Percentiles rank a stretch among this genome's conserved stretches.
These are phyloP conservation scores for Lucilia sericata DNA, from an alignment of 1,140 invertebrate species.

Conservation along the genomic window DNA sequence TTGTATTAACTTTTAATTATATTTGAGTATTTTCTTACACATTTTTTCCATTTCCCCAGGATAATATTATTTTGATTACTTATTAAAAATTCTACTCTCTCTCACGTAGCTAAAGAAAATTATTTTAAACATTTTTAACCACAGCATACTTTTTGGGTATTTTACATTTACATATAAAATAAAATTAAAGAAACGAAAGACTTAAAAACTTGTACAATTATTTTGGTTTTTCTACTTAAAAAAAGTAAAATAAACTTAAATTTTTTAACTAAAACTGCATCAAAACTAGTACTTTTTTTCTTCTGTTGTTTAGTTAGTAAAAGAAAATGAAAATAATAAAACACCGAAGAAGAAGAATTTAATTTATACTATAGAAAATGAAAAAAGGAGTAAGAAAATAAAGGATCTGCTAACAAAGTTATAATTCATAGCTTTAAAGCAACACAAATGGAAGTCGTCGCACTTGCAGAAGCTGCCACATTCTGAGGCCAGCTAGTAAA, in stretches of 20 bases:
- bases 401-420: conserved; percentile 5
- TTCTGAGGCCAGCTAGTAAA: background rate
- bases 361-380: conserved; percentile 6
- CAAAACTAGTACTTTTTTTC: background rate
- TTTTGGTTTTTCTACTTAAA: background rate
- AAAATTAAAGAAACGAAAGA: background rate
- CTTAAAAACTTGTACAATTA: background rate
- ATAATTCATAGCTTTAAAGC: conserved; percentile 17
- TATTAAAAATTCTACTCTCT: no score
- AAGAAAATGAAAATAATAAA: background rate
- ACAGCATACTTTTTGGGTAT: no score
- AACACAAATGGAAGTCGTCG: background rate
- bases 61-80: no score
- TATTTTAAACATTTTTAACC: no score
- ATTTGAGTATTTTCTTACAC: no score
- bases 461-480: background rate
- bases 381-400: conserved; percentile 10
- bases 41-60: no score
- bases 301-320: background rate
- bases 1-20: no score
- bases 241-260: background rate
- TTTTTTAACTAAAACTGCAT: background rate
- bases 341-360: background rate
- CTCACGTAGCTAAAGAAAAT: no score
- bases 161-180: no score